Conservation (phyloP, 2,888 invertebrate species). For the Noctua janthe region DNA sequence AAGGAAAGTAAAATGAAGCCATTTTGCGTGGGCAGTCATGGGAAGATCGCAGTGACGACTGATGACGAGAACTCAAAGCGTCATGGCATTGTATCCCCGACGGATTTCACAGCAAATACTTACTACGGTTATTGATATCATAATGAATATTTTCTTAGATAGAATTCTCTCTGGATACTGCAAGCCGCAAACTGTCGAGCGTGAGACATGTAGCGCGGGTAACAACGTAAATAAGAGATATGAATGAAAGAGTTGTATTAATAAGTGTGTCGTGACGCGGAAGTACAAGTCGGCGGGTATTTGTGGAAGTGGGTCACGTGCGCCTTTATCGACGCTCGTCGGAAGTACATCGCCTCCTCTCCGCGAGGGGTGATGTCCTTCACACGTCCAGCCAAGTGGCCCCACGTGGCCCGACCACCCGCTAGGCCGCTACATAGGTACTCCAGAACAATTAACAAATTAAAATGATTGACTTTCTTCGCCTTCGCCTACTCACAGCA, state of each 20-base stretch:
- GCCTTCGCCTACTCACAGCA: background rate
- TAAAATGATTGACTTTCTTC: slow-evolving; percentile 9
- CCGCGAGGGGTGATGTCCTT: background rate
- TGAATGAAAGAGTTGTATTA: slow-evolving; percentile 30
- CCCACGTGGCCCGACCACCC: slow-evolving; percentile 5
- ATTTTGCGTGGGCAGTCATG: background rate
- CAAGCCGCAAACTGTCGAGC: background rate
- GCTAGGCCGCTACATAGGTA: background rate
- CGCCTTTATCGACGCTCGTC: background rate
- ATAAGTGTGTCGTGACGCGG: slow-evolving; percentile 49
- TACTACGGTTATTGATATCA: background rate
- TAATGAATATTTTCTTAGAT: background rate
- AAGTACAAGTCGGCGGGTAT: slow-evolving; percentile 38
- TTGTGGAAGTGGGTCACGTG: slow-evolving; percentile 47
- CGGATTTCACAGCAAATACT: background rate
- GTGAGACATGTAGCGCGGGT: slow-evolving; percentile 2
- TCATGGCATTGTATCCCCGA: slow-evolving; percentile 17
- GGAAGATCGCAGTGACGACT: background rate
- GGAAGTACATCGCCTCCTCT: background rate
- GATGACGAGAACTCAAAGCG: background rate
- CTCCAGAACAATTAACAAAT: slow-evolving; percentile 3
- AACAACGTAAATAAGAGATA: slow-evolving; percentile 1
- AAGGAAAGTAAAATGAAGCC: background rate
- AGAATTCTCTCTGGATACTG: background rate
- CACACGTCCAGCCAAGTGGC: background rate